Evolutionary conservation across 2,113 vertebrate genomes (phyloP).

Genomic region (Tursiops truncatus): DNA sequence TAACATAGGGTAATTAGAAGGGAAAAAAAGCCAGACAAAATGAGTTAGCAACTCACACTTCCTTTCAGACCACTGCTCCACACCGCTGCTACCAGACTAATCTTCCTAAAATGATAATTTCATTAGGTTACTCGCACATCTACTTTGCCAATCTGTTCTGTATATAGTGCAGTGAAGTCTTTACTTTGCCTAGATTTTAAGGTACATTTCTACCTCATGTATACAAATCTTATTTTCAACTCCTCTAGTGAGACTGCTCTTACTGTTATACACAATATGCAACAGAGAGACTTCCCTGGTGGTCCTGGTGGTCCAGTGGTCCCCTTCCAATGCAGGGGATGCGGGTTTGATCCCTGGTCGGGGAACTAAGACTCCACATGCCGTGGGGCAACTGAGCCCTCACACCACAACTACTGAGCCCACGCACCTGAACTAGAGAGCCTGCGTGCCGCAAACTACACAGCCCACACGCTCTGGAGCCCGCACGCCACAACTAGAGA

Average conservation of each 20-base stretch:
- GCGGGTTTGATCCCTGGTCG: too few relatives aligned
- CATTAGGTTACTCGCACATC: background rate
- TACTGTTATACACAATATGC: background rate
- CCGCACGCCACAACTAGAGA: too few relatives aligned
- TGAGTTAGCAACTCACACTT: constrained; percentile 34
- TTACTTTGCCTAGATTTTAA: constrained; percentile 25
- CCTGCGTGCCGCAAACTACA: too few relatives aligned
- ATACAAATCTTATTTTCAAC: background rate
- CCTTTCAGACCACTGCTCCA: constrained; percentile 1
- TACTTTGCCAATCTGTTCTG: constrained; percentile 23
- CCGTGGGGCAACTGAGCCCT: too few relatives aligned
- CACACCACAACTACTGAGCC: too few relatives aligned
- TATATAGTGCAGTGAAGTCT: background rate
- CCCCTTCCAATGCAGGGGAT: too few relatives aligned
- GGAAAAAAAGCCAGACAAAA: background rate
- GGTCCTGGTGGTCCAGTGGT: too few relatives aligned
- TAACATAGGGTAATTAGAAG: background rate
- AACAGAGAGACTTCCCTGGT: background rate
- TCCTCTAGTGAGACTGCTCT: background rate
- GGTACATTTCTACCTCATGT: background rate
- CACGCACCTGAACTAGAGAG: too few relatives aligned
- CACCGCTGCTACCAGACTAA: background rate
- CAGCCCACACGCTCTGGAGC: too few relatives aligned
- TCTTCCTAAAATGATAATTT: background rate
- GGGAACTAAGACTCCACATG: too few relatives aligned